phyloP scores from a whole-genome alignment of 2,797 vertebrate genomes.

The Sebastes hubbsi region DNA sequence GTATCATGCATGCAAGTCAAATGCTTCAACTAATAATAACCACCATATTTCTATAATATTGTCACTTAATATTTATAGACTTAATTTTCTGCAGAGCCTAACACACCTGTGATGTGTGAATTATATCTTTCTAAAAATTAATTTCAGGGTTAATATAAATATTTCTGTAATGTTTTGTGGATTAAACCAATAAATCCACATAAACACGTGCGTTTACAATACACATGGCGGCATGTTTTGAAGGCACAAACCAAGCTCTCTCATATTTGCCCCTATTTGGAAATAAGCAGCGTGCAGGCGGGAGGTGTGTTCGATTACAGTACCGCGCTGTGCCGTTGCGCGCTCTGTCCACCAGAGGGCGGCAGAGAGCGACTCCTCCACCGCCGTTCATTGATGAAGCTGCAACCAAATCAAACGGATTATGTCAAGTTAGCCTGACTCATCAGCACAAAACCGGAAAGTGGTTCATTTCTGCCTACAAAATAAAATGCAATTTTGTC shows the following conservation, averaged over 20 bases:
- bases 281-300: conserved; percentile 41
- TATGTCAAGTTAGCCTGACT: neutral
- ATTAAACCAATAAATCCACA: neutral
- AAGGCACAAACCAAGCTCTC: conserved; percentile 54
- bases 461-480: neutral
- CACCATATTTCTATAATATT: neutral
- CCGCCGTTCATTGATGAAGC: neutral
- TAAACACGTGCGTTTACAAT: neutral
- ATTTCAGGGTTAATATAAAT: neutral
- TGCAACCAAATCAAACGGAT: neutral
- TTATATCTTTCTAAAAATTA: neutral
- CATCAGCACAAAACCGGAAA: neutral
- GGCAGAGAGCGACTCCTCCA: conserved; percentile 1
- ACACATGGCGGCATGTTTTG: conserved; percentile 12
- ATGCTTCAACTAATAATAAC: neutral
- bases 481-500: neutral
- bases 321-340: conserved; percentile 29
- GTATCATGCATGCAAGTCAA: neutral
- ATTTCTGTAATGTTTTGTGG: no score
- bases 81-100: neutral
- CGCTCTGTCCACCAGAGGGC: conserved; percentile 50
- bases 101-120: neutral
- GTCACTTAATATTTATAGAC: neutral
- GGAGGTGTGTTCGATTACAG: conserved; percentile 42
- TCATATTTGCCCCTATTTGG: conserved; percentile 81